Evolutionary conservation across 2,113 vertebrate genomes (phyloP).

Genomic region (Barnardius zonarius): DNA sequence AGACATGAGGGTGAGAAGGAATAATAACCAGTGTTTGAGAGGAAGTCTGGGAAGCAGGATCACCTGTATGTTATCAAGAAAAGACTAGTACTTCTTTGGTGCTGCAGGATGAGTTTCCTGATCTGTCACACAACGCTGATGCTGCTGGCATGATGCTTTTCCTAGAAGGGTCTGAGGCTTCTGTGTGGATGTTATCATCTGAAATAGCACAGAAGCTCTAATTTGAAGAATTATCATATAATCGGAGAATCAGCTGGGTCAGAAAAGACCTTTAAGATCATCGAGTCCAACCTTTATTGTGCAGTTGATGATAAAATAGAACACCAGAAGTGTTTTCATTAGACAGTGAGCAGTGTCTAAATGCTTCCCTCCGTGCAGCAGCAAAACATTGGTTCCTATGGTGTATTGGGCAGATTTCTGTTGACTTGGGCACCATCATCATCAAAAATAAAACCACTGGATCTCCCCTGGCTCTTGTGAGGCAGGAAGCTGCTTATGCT

Average conservation of each 20-base stretch:
- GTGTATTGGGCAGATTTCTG: background rate
- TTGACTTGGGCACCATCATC: background rate
- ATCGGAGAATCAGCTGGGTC: background rate
- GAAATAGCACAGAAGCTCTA: background rate
- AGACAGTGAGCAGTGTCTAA: background rate
- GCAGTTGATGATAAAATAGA: background rate
- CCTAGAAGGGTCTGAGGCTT: background rate
- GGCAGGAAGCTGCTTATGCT: background rate
- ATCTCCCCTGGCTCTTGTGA: background rate
- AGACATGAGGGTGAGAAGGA: background rate
- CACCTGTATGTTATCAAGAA: background rate
- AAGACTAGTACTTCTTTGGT: background rate
- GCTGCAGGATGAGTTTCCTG: background rate
- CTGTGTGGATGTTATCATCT: background rate
- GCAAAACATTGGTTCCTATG: fast-evolving
- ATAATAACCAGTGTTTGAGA: background rate
- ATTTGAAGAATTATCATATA: background rate
- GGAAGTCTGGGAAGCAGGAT: background rate
- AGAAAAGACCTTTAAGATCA: background rate
- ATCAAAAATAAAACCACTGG: background rate
- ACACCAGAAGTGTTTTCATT: background rate
- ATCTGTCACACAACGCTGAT: background rate
- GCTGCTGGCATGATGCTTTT: background rate
- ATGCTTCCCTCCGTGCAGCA: background rate
- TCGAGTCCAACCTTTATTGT: background rate